Percentiles rank a stretch among this genome's conserved stretches.
Evolutionary conservation across 2,888 invertebrate genomes (phyloP).

Genomic region (Dicroscelio sp.): DNA sequence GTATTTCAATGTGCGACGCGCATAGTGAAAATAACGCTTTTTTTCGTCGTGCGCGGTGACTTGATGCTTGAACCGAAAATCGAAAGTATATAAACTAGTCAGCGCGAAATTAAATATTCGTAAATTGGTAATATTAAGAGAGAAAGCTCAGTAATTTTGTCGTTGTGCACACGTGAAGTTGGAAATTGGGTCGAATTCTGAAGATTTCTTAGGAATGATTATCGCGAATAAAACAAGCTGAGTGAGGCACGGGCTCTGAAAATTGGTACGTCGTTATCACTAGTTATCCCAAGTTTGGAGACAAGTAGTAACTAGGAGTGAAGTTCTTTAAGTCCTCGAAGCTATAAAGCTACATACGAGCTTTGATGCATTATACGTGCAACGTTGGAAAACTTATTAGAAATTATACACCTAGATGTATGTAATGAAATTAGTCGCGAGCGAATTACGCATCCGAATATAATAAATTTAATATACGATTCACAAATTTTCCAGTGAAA

Average conservation of each 20-base stretch:
- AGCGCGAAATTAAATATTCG: not conserved
- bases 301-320: slow-evolving; percentile 74
- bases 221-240: slow-evolving; percentile 26
- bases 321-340: slow-evolving; percentile 73
- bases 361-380: slow-evolving; percentile 54
- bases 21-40: no score
- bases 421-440: slow-evolving; percentile 43
- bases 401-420: slow-evolving; percentile 49
- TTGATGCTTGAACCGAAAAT: no score
- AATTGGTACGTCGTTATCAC: slow-evolving; percentile 83
- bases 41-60: no score
- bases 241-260: slow-evolving; percentile 44
- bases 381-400: slow-evolving; percentile 52
- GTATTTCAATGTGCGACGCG: no score
- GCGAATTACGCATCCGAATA: no score
- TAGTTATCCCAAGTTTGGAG: slow-evolving; percentile 71
- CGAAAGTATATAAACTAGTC: no score
- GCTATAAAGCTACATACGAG: slow-evolving; percentile 53
- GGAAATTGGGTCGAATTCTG: slow-evolving; percentile 27
- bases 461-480: no score
- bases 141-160: no score
- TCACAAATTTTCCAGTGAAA: no score
- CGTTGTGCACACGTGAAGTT: no score
- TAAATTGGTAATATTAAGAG: not conserved
- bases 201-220: slow-evolving; percentile 40